Evolutionary conservation across 1,140 invertebrate genomes (phyloP).

Genomic region (Lysiphlebus fabarum): DNA sequence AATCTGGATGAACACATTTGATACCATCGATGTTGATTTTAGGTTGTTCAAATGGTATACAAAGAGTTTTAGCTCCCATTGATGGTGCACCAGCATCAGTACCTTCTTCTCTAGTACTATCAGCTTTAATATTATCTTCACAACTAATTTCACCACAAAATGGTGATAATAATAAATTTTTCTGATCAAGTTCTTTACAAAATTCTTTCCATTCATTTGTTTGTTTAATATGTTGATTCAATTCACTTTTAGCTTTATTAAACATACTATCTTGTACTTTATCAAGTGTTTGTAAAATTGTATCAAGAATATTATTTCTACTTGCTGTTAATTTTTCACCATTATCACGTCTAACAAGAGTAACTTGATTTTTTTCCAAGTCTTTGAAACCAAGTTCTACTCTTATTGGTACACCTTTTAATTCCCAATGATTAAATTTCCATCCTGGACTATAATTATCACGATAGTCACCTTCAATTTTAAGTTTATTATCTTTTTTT

Average conservation of each 20-base stretch:
- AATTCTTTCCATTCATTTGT: conserved; percentile 82
- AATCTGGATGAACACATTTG: conserved; percentile 87
- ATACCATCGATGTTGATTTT: conserved; percentile 60
- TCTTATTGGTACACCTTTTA: conserved; percentile 96
- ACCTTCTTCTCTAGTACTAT: conserved; percentile 78
- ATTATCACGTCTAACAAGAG: conserved; percentile 86
- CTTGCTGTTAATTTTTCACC: conserved; percentile 75
- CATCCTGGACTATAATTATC: conserved; percentile 98
- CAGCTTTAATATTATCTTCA: conserved; percentile 95
- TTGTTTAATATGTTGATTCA: conserved; percentile 71
- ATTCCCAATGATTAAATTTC: conserved; percentile 99
- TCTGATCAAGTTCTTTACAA: conserved; percentile 75
- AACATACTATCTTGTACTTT: conserved; percentile 81
- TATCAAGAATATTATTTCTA: conserved; percentile 56
- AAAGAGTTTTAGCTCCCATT: conserved; percentile 97
- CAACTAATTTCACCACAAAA: conserved; percentile 90
- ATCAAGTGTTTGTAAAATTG: conserved; percentile 69
- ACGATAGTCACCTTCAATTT: conserved; percentile 79
- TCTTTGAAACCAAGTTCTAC: conserved; percentile 96
- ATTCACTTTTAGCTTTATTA: conserved; percentile 72
- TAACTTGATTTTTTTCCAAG: conserved; percentile 79
- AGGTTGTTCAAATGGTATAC: conserved; percentile 92
- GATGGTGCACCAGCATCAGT: conserved; percentile 75
- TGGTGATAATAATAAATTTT: conserved; percentile 80
- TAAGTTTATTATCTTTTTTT: conserved; percentile 57